Evolutionary conservation across 2,797 vertebrate species (phyloP).

Genomic region (Fundulus diaphanus): DNA sequence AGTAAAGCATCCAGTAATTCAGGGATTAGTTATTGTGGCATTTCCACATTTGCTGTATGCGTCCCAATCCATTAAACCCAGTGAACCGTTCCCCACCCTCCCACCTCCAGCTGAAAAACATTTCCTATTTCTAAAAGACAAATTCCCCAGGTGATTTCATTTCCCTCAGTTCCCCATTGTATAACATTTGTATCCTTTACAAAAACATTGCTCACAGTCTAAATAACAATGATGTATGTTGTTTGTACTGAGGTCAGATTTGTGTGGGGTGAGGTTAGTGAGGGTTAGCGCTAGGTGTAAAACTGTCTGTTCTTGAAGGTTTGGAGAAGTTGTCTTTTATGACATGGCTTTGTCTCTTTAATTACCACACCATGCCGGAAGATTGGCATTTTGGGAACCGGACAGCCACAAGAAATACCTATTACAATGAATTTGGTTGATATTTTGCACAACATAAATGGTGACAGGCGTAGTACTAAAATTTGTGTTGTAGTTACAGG

Average conservation of each 20-base stretch:
- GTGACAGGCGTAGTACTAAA: background rate
- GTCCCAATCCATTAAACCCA: background rate
- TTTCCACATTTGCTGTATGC: background rate
- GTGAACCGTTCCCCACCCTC: background rate
- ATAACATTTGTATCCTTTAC: background rate
- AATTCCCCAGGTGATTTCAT: constrained; percentile 1
- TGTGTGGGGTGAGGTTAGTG: constrained; percentile 1
- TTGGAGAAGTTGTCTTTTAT: background rate
- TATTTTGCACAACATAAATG: background rate
- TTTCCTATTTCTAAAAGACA: constrained; percentile 1
- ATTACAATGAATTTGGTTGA: background rate
- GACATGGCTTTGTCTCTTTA: background rate
- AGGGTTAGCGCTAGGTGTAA: background rate
- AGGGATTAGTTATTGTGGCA: background rate
- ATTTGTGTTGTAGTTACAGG: background rate
- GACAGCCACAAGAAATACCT: background rate
- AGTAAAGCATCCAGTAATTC: background rate
- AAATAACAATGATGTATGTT: constrained; percentile 2
- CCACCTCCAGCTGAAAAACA: background rate
- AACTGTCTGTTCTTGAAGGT: background rate
- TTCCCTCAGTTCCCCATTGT: background rate
- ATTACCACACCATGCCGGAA: background rate
- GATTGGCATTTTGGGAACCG: background rate
- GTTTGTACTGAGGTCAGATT: background rate
- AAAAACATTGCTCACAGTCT: background rate